Percentiles rank a stretch among this genome's conserved stretches.
Conservation (phyloP, 1,140 invertebrate species). For the Aphidius ervi region DNA sequence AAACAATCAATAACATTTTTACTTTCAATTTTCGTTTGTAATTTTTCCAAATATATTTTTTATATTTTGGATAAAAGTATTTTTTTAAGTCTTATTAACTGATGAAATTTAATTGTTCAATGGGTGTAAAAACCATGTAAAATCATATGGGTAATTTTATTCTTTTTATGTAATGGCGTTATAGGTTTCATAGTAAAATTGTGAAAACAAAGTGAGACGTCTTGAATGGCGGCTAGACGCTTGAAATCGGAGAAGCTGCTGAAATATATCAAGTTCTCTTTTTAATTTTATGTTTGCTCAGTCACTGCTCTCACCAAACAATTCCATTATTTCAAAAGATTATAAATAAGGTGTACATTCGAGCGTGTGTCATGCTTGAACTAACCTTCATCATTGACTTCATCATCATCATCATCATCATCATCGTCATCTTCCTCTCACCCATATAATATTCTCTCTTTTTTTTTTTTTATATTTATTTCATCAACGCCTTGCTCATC, state of each 20-base stretch:
- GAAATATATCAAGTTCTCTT: slow-evolving; percentile 23
- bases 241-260: slow-evolving; percentile 52
- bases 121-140: neutral
- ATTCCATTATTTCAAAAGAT: slow-evolving; percentile 45
- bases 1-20: too few relatives aligned
- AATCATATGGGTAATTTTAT: slow-evolving; percentile 1
- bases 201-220: slow-evolving; percentile 5
- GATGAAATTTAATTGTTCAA: too few relatives aligned
- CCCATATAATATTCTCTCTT: neutral
- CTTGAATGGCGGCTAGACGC: slow-evolving; percentile 46
- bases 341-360: too few relatives aligned
- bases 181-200: neutral
- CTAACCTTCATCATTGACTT: too few relatives aligned
- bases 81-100: too few relatives aligned
- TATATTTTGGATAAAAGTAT: too few relatives aligned
- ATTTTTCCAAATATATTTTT: too few relatives aligned
- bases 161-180: slow-evolving; percentile 11
- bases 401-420: too few relatives aligned
- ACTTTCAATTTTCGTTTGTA: too few relatives aligned
- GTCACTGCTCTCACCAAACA: slow-evolving; percentile 42
- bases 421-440: too few relatives aligned
- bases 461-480: neutral
- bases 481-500: too few relatives aligned
- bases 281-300: slow-evolving; percentile 37
- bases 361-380: too few relatives aligned